Base-by-base conservation (phyloP, 64 coral and sea anemone species). In the Pocillopora damicornis region DNA sequence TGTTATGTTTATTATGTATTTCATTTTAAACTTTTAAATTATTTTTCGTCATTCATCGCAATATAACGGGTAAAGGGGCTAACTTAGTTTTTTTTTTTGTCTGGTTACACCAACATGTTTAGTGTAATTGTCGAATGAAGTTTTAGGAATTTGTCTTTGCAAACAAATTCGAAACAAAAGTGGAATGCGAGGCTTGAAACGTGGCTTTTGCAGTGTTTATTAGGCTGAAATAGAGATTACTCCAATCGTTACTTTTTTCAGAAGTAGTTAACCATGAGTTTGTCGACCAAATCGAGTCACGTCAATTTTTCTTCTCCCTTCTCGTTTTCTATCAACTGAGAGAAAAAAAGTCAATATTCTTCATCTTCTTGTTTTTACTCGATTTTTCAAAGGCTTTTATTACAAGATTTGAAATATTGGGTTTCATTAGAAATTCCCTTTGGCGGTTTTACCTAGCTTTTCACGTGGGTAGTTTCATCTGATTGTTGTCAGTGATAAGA, bases 361-460 rank as follows among this genome's bases (percentile, higher is more conserved):
- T 51, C 42, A 7, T 69, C 66, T 11, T 71, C 20, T 71, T 71
- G 9, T 20, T 1, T 23, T 79, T 13, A 79, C 9, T 5, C 13
- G 26, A 60, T 79, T 60, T 58, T 2, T 4, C 20, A 23, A 25
- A 59, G 76, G 76, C 16, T 45, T 78, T 59, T 1, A 78, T 78
- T 67, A 67, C 25, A 42, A 58, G 13, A 78, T 25, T 15, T 79
- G 15, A 63, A 81, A 81, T 81, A 63, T 8, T 59, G 58, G 34
- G 79, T 35, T 63, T 81, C 3, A 77, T 81, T 81, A 63, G 23
- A 5, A 36, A 81, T 81, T 63, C 79, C 62, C 23, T 61, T 81
- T 81, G 59, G 23, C 60, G 59, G 79, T 37, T 37, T 63, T 17
- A 61, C 60, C 63, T 61, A 7, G n/a, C 11, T 69, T 17, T 69